Conservation (phyloP, 2,113 vertebrate species). For the Steatornis caripensis region DNA sequence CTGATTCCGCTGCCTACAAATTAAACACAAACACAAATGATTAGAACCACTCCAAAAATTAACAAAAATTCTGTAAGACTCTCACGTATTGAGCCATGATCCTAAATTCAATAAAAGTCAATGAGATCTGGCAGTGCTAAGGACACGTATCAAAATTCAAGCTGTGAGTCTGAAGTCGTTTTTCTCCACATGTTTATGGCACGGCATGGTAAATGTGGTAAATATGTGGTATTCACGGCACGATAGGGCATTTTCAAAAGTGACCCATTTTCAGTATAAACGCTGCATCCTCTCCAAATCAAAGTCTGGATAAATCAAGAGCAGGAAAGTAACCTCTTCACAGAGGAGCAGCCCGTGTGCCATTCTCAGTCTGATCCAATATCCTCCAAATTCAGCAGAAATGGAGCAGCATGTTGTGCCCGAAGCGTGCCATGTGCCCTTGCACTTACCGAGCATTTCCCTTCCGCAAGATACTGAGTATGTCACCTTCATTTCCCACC, state of each 20-base stretch:
- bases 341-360: not conserved
- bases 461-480: not conserved
- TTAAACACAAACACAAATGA: not conserved
- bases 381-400: not conserved
- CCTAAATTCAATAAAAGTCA: not conserved
- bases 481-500: not conserved
- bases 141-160: not conserved
- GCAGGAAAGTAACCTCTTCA: not conserved
- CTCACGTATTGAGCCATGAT: not conserved
- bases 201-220: no score
- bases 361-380: not conserved
- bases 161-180: not conserved
- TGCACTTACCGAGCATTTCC: rapidly evolving
- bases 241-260: not conserved
- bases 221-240: not conserved
- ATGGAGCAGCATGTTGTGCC: not conserved
- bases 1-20: not conserved
- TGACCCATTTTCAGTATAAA: not conserved
- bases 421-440: rapidly evolving
- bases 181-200: not conserved
- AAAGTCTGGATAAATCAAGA: not conserved
- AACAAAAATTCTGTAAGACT: not conserved
- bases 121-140: not conserved
- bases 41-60: not conserved
- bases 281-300: not conserved